Percentiles rank a stretch among this genome's conserved stretches.
phyloP scores from a whole-genome alignment of 2,797 vertebrate species.

The Kryptolebias ocellatus region DNA sequence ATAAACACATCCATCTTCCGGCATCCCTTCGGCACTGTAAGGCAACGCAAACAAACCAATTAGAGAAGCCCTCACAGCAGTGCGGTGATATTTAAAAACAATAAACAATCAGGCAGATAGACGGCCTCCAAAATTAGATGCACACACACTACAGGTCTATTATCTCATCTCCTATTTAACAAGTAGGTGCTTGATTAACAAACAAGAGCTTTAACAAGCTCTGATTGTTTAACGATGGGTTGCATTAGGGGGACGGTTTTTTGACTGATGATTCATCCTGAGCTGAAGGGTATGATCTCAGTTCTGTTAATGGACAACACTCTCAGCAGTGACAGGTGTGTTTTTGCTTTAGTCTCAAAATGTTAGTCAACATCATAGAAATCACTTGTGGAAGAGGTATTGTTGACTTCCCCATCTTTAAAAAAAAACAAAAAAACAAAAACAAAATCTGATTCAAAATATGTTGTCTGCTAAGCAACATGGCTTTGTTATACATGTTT shows the following conservation, averaged over 20 bases:
- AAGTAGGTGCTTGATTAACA: slow-evolving; percentile 79
- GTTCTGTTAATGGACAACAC: slow-evolving; percentile 34
- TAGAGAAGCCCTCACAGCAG: slow-evolving; percentile 52
- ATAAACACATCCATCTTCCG: slow-evolving; percentile 40
- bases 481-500: too few species aligned
- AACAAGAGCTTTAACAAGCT: slow-evolving; percentile 78
- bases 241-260: slow-evolving; percentile 74
- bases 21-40: slow-evolving; percentile 29
- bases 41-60: slow-evolving; percentile 66
- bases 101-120: slow-evolving; percentile 72
- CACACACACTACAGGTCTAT: slow-evolving; percentile 75
- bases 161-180: slow-evolving; percentile 79
- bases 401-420: too few species aligned
- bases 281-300: slow-evolving; percentile 38
- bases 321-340: slow-evolving; percentile 30
- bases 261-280: slow-evolving; percentile 65
- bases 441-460: too few species aligned
- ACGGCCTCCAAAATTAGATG: slow-evolving; percentile 76
- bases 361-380: too few species aligned
- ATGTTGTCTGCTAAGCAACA: too few species aligned
- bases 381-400: too few species aligned
- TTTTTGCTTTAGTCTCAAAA: background rate
- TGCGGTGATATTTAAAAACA: slow-evolving; percentile 65
- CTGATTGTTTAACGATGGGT: slow-evolving; percentile 78
- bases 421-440: too few species aligned